phyloP scores from a whole-genome alignment of 64 coral and sea anemone genomes.

The Pocillopora verrucosa region DNA sequence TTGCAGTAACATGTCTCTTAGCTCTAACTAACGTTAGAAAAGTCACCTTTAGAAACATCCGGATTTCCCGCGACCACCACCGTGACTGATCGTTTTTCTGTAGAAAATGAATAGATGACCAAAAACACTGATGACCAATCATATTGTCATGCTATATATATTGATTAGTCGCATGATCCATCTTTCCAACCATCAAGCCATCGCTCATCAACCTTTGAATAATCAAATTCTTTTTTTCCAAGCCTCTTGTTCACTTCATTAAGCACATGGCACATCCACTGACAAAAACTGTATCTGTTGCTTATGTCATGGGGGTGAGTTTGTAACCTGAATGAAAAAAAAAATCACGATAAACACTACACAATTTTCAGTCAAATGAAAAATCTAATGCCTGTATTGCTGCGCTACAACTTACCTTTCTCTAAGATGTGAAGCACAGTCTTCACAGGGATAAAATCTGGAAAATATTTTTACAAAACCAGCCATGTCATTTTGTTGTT shows the following conservation, averaged over 20 bases:
- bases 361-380: not conserved
- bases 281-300: conserved; percentile 61
- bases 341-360: not conserved
- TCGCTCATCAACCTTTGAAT: conserved; percentile 96
- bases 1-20: no score
- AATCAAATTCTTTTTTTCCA: conserved; percentile 95
- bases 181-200: conserved; percentile 99
- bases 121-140: no score
- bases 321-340: conserved; percentile 64
- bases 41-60: no score
- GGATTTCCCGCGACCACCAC: no score
- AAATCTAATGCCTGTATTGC: no score
- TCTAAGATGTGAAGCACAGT: conserved; percentile 83
- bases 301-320: conserved; percentile 67
- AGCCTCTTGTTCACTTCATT: conserved; percentile 93
- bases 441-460: conserved; percentile 91
- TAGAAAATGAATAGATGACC: no score
- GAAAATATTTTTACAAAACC: conserved; percentile 89
- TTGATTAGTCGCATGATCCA: conserved; percentile 85
- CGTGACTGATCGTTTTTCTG: no score
- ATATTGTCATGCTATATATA: no score
- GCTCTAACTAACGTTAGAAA: no score
- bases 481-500: conserved; percentile 82
- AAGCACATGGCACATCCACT: conserved; percentile 94
- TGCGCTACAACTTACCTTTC: conserved; percentile 44